These are phyloP conservation scores for Diacarnus erythraeanus DNA, from an alignment of 37 sponge, comb jelly and placozoan species.

Conservation along the genomic window DNA sequence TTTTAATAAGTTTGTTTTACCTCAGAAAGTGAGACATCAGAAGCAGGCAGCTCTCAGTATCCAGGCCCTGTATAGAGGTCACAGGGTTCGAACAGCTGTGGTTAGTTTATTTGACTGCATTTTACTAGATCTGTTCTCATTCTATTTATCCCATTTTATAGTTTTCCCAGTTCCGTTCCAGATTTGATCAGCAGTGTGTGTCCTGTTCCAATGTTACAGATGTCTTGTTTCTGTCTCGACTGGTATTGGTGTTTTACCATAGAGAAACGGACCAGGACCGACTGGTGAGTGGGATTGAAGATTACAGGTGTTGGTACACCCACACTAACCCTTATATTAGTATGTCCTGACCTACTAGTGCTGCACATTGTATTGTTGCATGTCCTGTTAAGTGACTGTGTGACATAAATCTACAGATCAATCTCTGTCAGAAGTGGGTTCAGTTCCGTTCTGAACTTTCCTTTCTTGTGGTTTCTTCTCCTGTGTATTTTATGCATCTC, in stretches of 20 bases:
- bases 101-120: conserved; percentile 14
- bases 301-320: too few species aligned
- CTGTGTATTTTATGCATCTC: conserved; percentile 4
- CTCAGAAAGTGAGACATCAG: conserved; percentile 1
- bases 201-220: not conserved
- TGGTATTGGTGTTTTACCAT: conserved; percentile 25
- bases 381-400: too few species aligned
- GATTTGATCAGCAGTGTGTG: conserved; percentile 25
- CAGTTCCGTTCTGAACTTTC: conserved; percentile 5
- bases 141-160: not conserved
- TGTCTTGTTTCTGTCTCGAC: conserved; percentile 16
- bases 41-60: conserved; percentile 27
- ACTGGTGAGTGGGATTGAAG: conserved; percentile 31
- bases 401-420: conserved; percentile 21
- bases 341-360: too few species aligned
- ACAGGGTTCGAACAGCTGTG: conserved; percentile 6
- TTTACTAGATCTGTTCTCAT: not conserved
- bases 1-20: not conserved
- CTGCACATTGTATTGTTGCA: not conserved
- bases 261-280: conserved; percentile 29
- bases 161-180: conserved; percentile 21
- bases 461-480: not conserved
- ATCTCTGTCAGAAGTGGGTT: conserved; percentile 66
- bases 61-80: conserved; percentile 49
- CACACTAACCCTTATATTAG: too few species aligned